phyloP scores from a whole-genome alignment of 1,140 invertebrate species.

The Mizuhopecten yessoensis region DNA sequence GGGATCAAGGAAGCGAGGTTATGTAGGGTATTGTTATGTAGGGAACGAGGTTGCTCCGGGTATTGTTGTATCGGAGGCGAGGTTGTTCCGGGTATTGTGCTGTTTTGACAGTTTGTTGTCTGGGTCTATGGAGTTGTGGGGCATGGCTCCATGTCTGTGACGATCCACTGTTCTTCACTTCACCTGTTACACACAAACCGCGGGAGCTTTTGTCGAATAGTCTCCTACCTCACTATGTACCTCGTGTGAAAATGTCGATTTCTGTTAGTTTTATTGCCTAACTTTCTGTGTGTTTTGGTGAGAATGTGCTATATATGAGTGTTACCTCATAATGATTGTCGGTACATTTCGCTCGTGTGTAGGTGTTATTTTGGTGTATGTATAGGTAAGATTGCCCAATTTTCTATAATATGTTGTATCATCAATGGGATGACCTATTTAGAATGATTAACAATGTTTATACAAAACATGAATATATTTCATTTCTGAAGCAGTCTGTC shows the following conservation, averaged over 20 bases:
- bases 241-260: constrained; percentile 25
- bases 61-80: background rate
- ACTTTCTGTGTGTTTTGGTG: constrained; percentile 31
- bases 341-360: background rate
- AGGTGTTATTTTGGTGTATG: constrained; percentile 22
- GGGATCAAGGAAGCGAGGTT: constrained; percentile 1
- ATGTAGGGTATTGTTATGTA: background rate
- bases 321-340: too few species aligned
- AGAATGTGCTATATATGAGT: background rate
- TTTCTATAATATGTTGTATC: background rate
- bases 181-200: constrained; percentile 1
- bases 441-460: background rate
- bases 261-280: constrained; percentile 35
- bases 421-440: background rate
- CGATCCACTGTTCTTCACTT: background rate
- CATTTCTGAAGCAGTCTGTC: background rate
- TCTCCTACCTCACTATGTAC: background rate
- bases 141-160: background rate
- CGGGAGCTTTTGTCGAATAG: constrained; percentile 10
- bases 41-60: background rate
- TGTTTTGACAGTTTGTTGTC: constrained; percentile 34
- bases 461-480: background rate
- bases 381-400: background rate
- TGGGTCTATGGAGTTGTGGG: constrained; percentile 36
- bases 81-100: constrained; percentile 36